Percentiles rank a stretch among this genome's conserved stretches.
Evolutionary conservation across 2,888 invertebrate genomes (phyloP).

Genomic region (Thecophora atra): DNA sequence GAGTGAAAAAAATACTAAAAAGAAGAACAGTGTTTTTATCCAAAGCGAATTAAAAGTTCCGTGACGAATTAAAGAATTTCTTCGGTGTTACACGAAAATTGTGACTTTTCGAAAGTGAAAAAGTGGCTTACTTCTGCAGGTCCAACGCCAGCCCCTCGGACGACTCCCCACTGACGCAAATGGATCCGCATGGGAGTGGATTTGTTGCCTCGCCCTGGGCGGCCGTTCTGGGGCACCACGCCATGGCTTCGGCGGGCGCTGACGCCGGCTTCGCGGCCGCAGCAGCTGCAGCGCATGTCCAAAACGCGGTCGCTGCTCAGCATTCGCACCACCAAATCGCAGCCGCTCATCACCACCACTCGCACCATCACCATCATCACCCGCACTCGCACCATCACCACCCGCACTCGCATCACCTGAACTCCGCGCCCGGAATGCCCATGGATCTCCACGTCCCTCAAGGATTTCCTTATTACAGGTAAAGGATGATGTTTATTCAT

Average conservation of each 20-base stretch:
- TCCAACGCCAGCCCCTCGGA: not conserved
- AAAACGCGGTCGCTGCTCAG: slow-evolving; percentile 66
- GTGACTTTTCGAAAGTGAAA: slow-evolving; percentile 6
- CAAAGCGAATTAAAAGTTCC: not conserved
- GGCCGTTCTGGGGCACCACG: slow-evolving; percentile 74
- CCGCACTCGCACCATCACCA: slow-evolving; percentile 58
- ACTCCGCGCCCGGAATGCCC: slow-evolving; percentile 74
- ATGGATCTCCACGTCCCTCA: slow-evolving; percentile 94
- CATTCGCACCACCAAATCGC: slow-evolving; percentile 52
- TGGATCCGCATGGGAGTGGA: slow-evolving; percentile 65
- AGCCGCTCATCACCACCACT: slow-evolving; percentile 47
- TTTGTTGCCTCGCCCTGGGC: slow-evolving; percentile 83
- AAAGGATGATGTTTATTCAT: no score
- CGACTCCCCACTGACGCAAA: not conserved
- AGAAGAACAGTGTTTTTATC: not conserved
- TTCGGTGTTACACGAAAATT: not conserved
- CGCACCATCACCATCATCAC: slow-evolving; percentile 53
- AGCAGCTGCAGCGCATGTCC: slow-evolving; percentile 67
- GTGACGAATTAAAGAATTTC: not conserved
- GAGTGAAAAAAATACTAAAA: not conserved
- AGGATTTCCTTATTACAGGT: slow-evolving; percentile 92
- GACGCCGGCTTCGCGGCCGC: slow-evolving; percentile 65
- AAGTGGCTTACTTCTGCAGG: slow-evolving; percentile 22
- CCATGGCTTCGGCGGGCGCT: slow-evolving; percentile 60
- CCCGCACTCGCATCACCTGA: slow-evolving; percentile 68